These are phyloP conservation scores for Ramphastos sulfuratus DNA, from an alignment of 2,113 vertebrate species.

Conservation along the genomic window DNA sequence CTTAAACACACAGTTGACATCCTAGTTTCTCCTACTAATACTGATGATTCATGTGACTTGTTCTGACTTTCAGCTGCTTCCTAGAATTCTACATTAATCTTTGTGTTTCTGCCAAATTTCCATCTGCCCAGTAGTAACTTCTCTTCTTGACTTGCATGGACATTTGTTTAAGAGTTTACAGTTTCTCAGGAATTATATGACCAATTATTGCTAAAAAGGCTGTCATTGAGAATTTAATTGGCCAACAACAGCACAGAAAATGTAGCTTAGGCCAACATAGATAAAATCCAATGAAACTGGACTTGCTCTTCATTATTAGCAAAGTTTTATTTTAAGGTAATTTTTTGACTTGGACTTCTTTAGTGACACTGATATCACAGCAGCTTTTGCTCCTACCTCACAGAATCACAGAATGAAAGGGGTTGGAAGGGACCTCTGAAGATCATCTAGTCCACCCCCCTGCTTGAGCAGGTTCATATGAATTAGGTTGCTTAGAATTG, in stretches of 20 bases:
- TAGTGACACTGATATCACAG: neutral
- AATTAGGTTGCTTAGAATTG: too few relatives aligned
- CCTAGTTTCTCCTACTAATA: neutral
- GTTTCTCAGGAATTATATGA: neutral
- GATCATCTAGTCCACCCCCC: too few relatives aligned
- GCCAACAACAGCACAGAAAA: neutral
- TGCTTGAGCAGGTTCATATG: too few relatives aligned
- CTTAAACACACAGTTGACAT: neutral
- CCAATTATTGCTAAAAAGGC: neutral
- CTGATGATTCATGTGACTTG: neutral
- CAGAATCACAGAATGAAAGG: too few relatives aligned
- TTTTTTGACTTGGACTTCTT: neutral
- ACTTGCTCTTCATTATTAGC: neutral
- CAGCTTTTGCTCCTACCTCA: neutral
- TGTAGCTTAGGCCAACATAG: neutral
- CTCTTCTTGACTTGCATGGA: neutral
- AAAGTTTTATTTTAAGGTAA: neutral
- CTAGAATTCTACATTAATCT: neutral
- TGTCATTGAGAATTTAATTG: neutral
- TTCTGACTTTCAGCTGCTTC: neutral
- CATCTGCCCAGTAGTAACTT: neutral
- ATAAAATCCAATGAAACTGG: neutral
- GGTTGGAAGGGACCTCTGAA: too few relatives aligned
- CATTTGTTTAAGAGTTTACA: neutral
- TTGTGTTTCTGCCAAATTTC: neutral